Conservation (phyloP, 2,797 vertebrate genomes). For the Thunnus albacares region DNA sequence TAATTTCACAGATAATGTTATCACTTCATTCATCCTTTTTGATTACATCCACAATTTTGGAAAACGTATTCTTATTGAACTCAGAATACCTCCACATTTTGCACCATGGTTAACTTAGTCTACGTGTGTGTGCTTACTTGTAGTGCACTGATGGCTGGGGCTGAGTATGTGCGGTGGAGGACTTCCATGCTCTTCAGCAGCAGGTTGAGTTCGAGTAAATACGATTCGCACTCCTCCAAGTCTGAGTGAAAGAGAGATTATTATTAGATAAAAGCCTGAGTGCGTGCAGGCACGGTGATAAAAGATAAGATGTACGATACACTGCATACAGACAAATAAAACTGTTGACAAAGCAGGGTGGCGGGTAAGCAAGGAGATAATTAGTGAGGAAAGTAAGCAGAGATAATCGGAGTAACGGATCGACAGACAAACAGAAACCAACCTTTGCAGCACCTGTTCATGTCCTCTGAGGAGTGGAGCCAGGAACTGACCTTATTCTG, state of each 20-base stretch:
- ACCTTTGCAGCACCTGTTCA: constrained; percentile 96
- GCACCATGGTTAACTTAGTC: not conserved
- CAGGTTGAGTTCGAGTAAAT: constrained; percentile 93
- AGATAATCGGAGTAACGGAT: not conserved
- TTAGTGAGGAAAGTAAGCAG: not conserved
- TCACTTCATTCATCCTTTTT: not conserved
- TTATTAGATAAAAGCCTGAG: constrained; percentile 18
- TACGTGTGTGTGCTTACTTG: constrained; percentile 84
- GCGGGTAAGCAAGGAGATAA: not conserved
- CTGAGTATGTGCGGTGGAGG: constrained; percentile 93
- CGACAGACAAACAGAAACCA: constrained; percentile 16
- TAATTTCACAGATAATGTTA: no score
- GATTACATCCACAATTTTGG: not conserved
- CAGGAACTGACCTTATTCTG: constrained; percentile 90
- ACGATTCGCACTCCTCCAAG: constrained; percentile 91
- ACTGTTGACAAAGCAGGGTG: not conserved
- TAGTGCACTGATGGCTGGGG: constrained; percentile 93
- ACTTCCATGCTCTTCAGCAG: constrained; percentile 97
- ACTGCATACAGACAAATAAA: not conserved
- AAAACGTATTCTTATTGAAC: not conserved
- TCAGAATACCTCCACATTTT: not conserved
- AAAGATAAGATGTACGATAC: constrained; percentile 3
- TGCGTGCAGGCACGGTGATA: not conserved
- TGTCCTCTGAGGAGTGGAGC: constrained; percentile 94
- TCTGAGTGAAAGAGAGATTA: constrained; percentile 81